Evolutionary conservation across 1,140 invertebrate species (phyloP).

Genomic region (Cephus cinctus): DNA sequence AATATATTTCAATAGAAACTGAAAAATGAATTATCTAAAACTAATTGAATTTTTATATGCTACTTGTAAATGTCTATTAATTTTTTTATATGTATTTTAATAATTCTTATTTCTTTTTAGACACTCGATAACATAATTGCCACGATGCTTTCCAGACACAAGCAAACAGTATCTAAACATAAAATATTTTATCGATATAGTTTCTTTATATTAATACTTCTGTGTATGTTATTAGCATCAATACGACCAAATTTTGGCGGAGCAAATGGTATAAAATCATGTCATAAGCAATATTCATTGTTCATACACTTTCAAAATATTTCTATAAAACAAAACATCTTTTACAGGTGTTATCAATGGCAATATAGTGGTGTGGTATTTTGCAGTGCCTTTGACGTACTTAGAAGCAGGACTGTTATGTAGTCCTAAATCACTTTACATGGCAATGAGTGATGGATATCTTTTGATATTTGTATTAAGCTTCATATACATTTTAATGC

Average conservation of each 20-base stretch:
- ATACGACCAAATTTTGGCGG: constrained; percentile 42
- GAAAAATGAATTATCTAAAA: too few species aligned
- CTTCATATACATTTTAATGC: constrained; percentile 47
- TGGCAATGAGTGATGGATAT: constrained; percentile 37
- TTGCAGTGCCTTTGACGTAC: constrained; percentile 48
- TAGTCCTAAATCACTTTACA: constrained; percentile 34
- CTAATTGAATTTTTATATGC: too few species aligned
- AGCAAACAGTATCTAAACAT: too few species aligned
- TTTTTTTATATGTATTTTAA: too few species aligned
- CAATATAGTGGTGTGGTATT: constrained; percentile 44
- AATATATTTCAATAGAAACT: too few species aligned
- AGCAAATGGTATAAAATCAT: constrained; percentile 39
- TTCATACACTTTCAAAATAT: constrained; percentile 2
- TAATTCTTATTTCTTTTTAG: too few species aligned
- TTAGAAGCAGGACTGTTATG: constrained; percentile 47
- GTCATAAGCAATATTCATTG: not conserved
- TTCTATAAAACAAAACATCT: not conserved
- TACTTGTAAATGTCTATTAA: too few species aligned
- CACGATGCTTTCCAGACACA: too few species aligned
- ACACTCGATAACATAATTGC: too few species aligned
- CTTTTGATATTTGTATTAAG: constrained; percentile 40
- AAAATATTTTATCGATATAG: constrained; percentile 39
- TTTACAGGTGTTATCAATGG: constrained; percentile 44
- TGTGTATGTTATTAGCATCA: constrained; percentile 46
- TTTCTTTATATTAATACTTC: constrained; percentile 44